Percentiles rank a stretch among this genome's conserved stretches.
phyloP scores from a whole-genome alignment of 2,113 vertebrate species.

The Prolemur simus region DNA sequence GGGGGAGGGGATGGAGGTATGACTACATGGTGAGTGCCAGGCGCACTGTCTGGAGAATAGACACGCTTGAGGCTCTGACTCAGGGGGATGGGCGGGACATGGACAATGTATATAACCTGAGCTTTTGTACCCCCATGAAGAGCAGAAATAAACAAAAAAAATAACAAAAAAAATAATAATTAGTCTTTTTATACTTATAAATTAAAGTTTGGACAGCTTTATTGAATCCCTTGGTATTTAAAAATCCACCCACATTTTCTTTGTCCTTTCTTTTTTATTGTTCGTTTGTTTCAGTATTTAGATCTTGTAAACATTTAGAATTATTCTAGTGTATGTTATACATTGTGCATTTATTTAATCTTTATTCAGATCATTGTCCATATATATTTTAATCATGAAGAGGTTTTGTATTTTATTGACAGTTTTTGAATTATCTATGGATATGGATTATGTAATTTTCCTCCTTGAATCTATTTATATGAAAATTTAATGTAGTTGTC shows the following conservation, averaged over 20 bases:
- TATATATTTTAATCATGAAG: not conserved
- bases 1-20: too few relatives aligned
- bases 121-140: too few relatives aligned
- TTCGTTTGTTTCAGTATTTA: not conserved
- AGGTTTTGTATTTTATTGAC: not conserved
- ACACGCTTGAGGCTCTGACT: too few relatives aligned
- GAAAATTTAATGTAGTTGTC: not conserved
- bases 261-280: not conserved
- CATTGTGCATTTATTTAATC: not conserved
- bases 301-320: not conserved
- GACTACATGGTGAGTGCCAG: too few relatives aligned
- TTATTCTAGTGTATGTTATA: not conserved
- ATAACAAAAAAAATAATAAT: too few relatives aligned
- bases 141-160: too few relatives aligned
- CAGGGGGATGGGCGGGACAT: too few relatives aligned
- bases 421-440: not conserved
- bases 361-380: not conserved
- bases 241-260: not conserved
- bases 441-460: not conserved
- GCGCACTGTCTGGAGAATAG: too few relatives aligned
- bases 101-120: too few relatives aligned
- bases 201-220: not conserved
- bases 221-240: not conserved
- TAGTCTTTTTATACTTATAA: not conserved
- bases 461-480: not conserved